Evolutionary conservation across 2,888 invertebrate species (phyloP).

Genomic region (Patella caerulea): DNA sequence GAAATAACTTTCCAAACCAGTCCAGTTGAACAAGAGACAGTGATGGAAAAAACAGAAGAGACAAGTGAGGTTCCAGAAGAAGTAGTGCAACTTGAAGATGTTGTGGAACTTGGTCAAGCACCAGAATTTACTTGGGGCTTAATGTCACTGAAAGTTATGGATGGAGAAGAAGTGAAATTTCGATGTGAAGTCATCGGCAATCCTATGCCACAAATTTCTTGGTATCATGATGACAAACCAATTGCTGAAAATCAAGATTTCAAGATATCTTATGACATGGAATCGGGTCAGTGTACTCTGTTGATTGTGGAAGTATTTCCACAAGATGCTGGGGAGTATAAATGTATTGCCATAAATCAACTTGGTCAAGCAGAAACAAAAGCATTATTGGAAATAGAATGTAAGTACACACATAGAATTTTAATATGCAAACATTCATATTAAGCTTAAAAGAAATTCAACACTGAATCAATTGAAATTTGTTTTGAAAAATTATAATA

Average conservation of each 20-base stretch:
- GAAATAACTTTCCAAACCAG: conserved; percentile 29
- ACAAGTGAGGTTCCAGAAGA: conserved; percentile 20
- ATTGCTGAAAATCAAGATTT: conserved; percentile 65
- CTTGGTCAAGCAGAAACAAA: conserved; percentile 94
- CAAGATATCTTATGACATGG: conserved; percentile 60
- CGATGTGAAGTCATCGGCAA: conserved; percentile 60
- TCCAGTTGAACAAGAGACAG: conserved; percentile 14
- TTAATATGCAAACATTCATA: too few species aligned
- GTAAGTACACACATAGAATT: conserved; percentile 44
- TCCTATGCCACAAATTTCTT: conserved; percentile 76
- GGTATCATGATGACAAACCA: conserved; percentile 88
- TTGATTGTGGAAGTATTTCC: conserved; percentile 97
- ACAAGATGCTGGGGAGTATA: conserved; percentile 96
- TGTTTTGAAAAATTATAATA: too few species aligned
- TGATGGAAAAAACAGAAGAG: conserved; percentile 12
- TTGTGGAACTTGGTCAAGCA: conserved; percentile 74
- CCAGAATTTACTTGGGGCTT: conserved; percentile 85
- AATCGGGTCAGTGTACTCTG: conserved; percentile 77
- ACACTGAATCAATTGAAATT: too few species aligned
- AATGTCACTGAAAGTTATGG: conserved; percentile 86
- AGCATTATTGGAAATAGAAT: conserved; percentile 67
- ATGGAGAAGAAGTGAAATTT: conserved; percentile 87
- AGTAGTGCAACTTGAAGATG: conserved; percentile 27
- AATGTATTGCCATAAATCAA: conserved; percentile 94
- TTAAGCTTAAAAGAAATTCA: too few species aligned